phyloP scores from a whole-genome alignment of 2,888 invertebrate genomes.

The Campoplex nolae region DNA sequence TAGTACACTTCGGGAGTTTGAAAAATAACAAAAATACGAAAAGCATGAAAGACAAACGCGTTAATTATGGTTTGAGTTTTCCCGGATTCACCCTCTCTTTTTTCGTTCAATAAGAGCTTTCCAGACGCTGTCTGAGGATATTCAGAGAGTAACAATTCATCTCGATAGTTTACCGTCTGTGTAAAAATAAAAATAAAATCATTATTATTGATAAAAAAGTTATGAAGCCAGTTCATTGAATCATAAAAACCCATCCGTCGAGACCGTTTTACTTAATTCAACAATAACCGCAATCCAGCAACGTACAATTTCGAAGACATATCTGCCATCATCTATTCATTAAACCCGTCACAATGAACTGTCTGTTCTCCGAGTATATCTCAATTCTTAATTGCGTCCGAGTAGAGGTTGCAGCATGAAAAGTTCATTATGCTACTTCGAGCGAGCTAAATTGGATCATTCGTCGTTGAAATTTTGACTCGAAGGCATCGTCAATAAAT shows the following conservation, averaged over 20 bases:
- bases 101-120: not conserved
- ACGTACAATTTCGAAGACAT: not conserved
- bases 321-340: not conserved
- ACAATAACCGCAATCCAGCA: not conserved
- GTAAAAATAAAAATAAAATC: too few species aligned
- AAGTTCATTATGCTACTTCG: not conserved
- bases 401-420: not conserved
- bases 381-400: conserved; percentile 3
- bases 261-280: not conserved
- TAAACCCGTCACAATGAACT: not conserved
- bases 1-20: conserved; percentile 38
- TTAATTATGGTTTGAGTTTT: conserved; percentile 46
- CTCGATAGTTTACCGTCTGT: not conserved
- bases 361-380: conserved; percentile 18
- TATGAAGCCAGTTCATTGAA: not conserved
- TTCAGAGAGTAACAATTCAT: not conserved
- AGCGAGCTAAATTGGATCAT: conserved; percentile 14
- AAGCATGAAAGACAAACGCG: conserved; percentile 17
- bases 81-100: not conserved
- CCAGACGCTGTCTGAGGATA: not conserved
- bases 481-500: conserved; percentile 29
- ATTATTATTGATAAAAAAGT: too few species aligned
- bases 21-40: conserved; percentile 9
- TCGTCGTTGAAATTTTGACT: conserved; percentile 45
- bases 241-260: not conserved